Conservation (phyloP, 2,113 vertebrate species). For the Lanius ludovicianus region DNA sequence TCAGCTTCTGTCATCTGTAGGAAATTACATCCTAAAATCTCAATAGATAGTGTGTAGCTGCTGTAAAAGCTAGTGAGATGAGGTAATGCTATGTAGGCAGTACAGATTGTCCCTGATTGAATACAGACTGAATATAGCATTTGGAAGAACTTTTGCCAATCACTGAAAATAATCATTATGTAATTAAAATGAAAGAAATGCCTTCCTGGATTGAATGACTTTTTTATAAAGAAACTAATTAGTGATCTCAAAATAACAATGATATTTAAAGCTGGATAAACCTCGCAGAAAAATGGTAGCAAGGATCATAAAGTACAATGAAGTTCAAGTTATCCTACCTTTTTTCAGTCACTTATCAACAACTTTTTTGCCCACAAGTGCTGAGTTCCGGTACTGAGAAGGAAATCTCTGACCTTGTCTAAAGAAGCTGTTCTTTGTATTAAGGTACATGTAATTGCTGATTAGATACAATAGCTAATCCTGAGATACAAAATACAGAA, state of each 20-base stretch:
- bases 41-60: conserved; percentile 40
- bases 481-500: not conserved
- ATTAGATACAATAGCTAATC: not conserved
- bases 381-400: not conserved
- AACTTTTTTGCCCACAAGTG: not conserved
- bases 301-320: not conserved
- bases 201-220: not conserved
- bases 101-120: conserved; percentile 49
- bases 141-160: conserved; percentile 53
- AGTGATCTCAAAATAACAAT: conserved; percentile 25
- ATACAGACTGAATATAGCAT: conserved; percentile 4
- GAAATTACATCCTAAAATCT: conserved; percentile 57
- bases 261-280: not conserved
- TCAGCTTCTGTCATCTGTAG: conserved; percentile 53
- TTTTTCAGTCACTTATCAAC: not conserved
- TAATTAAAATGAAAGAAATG: conserved; percentile 43
- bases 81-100: conserved; percentile 53
- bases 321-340: not conserved
- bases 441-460: not conserved
- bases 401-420: not conserved
- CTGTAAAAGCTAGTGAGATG: conserved; percentile 50
- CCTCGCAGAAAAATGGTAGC: not conserved
- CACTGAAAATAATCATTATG: conserved; percentile 45
- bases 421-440: not conserved
- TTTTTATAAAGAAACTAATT: not conserved